phyloP scores from a whole-genome alignment of 2,113 vertebrate genomes.

The Astur gentilis region DNA sequence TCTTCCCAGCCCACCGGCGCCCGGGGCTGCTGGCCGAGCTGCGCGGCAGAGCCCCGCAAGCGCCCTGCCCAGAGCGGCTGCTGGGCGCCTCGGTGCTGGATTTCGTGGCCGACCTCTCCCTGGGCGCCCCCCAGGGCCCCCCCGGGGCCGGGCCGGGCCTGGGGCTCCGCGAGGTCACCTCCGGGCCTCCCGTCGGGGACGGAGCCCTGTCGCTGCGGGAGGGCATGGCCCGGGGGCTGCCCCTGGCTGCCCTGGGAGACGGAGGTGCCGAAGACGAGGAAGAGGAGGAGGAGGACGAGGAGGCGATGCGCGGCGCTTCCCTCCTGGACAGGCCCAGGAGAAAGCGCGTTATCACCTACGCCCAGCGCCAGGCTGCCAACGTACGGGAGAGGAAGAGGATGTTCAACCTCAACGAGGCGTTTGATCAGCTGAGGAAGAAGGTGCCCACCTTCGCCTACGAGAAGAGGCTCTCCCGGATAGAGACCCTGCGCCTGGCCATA shows the following conservation, averaged over 20 bases:
- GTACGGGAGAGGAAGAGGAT: constrained; percentile 92
- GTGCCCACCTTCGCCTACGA: constrained; percentile 97
- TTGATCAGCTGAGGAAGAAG: constrained; percentile 90
- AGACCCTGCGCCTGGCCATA: constrained; percentile 92
- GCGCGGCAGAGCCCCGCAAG: neutral
- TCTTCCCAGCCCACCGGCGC: neutral
- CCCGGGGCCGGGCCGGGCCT: neutral
- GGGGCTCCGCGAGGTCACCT: constrained; percentile 56
- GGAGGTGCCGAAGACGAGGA: constrained; percentile 38
- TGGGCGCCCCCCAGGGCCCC: constrained; percentile 45
- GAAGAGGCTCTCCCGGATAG: constrained; percentile 93
- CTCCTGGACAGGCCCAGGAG: constrained; percentile 77
- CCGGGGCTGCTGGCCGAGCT: constrained; percentile 16
- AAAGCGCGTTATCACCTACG: constrained; percentile 86
- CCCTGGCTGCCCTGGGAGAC: constrained; percentile 15
- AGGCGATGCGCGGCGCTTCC: neutral
- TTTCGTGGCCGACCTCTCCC: constrained; percentile 76
- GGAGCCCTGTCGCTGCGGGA: constrained; percentile 12
- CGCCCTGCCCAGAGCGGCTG: constrained; percentile 69
- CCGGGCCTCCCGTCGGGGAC: constrained; percentile 51
- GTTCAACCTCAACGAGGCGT: constrained; percentile 97
- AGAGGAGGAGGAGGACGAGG: constrained; percentile 58
- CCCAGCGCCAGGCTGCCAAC: constrained; percentile 94
- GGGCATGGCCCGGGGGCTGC: neutral
- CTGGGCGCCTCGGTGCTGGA: constrained; percentile 71